Evolutionary conservation across 2,888 invertebrate genomes (phyloP).

Genomic region (Polyommatus icarus): DNA sequence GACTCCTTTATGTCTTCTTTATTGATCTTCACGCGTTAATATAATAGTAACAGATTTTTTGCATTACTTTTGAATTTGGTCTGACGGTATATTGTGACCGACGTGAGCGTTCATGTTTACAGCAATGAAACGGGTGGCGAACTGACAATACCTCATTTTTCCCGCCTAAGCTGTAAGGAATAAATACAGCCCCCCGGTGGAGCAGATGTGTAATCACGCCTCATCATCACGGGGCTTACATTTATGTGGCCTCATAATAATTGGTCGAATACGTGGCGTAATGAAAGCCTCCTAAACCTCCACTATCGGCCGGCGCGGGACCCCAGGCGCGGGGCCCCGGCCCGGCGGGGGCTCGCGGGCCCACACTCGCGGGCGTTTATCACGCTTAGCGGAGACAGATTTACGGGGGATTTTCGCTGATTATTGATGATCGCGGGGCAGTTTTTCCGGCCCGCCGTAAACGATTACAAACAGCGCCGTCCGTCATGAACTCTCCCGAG

Average conservation of each 20-base stretch:
- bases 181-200: neutral
- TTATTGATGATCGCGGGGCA: conserved; percentile 3
- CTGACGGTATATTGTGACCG: too few relatives aligned
- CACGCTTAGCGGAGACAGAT: conserved; percentile 1
- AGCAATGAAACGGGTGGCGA: too few relatives aligned
- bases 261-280: neutral
- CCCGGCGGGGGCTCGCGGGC: neutral
- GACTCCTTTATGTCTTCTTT: too few relatives aligned
- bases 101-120: too few relatives aligned
- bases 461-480: neutral
- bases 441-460: neutral
- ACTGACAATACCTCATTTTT: neutral
- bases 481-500: neutral
- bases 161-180: neutral
- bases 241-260: neutral
- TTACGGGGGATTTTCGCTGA: conserved; percentile 9
- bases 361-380: neutral
- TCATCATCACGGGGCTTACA: neutral
- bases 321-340: neutral
- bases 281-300: neutral
- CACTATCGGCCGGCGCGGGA: neutral
- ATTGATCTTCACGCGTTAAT: neutral
- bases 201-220: conserved; percentile 4
- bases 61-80: too few relatives aligned
- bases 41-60: neutral